phyloP scores from a whole-genome alignment of 2,797 vertebrate genomes.

The Alosa sapidissima region DNA sequence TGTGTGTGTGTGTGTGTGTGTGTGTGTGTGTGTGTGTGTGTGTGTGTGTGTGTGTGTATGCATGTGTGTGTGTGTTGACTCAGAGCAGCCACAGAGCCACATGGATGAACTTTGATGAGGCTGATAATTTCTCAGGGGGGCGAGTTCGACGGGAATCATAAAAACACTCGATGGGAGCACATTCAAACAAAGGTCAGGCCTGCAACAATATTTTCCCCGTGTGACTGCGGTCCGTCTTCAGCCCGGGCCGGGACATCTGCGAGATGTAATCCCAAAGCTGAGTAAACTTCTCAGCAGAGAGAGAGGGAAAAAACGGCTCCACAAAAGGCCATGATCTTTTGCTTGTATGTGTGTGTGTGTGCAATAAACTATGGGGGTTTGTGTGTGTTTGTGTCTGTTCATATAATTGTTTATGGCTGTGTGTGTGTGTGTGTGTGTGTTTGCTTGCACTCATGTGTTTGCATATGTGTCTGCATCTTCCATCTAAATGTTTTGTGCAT shows the following conservation, averaged over 20 bases:
- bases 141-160: constrained; percentile 58
- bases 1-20: not conserved
- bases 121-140: constrained; percentile 64
- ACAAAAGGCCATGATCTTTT: constrained; percentile 44
- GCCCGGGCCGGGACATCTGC: constrained; percentile 66
- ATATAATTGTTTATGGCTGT: not conserved
- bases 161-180: constrained; percentile 65
- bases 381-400: not conserved
- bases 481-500: constrained; percentile 31
- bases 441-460: not conserved
- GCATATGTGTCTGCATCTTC: not conserved
- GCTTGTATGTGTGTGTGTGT: constrained; percentile 44
- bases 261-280: constrained; percentile 73
- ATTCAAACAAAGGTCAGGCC: constrained; percentile 75
- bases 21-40: not conserved
- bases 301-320: constrained; percentile 47
- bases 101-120: constrained; percentile 66
- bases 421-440: not conserved
- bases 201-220: constrained; percentile 76
- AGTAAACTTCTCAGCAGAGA: constrained; percentile 68
- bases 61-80: constrained; percentile 31
- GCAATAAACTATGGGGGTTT: not conserved
- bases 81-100: constrained; percentile 35
- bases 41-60: not conserved
- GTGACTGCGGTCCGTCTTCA: constrained; percentile 62